A percentile compares a stretch with the other conserved stretches of the same genome.
Evolutionary conservation across 2,797 vertebrate genomes (phyloP).

Genomic region (Kryptopterus vitreolus): DNA sequence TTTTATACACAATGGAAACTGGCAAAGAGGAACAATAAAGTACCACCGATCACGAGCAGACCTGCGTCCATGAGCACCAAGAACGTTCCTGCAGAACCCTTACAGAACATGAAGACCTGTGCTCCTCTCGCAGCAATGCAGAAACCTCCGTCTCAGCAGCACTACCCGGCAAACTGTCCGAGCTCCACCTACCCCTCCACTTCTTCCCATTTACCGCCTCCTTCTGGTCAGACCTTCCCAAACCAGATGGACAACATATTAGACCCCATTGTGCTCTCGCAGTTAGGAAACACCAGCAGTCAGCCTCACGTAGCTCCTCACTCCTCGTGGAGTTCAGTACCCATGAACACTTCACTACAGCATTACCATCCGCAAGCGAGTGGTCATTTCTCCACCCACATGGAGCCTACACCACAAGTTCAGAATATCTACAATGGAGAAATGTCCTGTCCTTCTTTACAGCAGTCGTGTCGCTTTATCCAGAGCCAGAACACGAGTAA

Average conservation of each 20-base stretch:
- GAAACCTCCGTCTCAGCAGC: slow-evolving; percentile 74
- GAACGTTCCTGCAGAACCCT: slow-evolving; percentile 63
- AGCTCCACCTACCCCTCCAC: slow-evolving; percentile 61
- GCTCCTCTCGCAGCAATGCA: slow-evolving; percentile 69
- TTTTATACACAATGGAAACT: slow-evolving; percentile 90
- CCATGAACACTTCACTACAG: slow-evolving; percentile 51
- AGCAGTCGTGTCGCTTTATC: slow-evolving; percentile 37
- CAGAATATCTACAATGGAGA: slow-evolving; percentile 59
- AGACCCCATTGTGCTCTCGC: slow-evolving; percentile 88
- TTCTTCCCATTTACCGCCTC: slow-evolving; percentile 72
- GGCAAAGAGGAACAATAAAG: slow-evolving; percentile 78
- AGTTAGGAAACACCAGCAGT: slow-evolving; percentile 77
- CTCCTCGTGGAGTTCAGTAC: slow-evolving; percentile 71
- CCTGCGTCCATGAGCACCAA: slow-evolving; percentile 67
- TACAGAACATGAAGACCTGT: slow-evolving; percentile 61
- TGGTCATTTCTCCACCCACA: slow-evolving; percentile 56
- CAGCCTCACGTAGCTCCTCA: slow-evolving; percentile 71
- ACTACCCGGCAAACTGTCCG: slow-evolving; percentile 66
- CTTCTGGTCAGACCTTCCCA: slow-evolving; percentile 78
- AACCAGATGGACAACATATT: slow-evolving; percentile 84
- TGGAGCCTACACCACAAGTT: slow-evolving; percentile 56
- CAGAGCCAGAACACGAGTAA: slow-evolving; percentile 46
- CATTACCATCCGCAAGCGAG: slow-evolving; percentile 58
- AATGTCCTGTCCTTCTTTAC: slow-evolving; percentile 41
- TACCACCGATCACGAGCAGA: slow-evolving; percentile 63